These are phyloP conservation scores for Beroe forskalii DNA, from an alignment of 37 sponge, comb jelly and placozoan genomes.

Conservation along the genomic window DNA sequence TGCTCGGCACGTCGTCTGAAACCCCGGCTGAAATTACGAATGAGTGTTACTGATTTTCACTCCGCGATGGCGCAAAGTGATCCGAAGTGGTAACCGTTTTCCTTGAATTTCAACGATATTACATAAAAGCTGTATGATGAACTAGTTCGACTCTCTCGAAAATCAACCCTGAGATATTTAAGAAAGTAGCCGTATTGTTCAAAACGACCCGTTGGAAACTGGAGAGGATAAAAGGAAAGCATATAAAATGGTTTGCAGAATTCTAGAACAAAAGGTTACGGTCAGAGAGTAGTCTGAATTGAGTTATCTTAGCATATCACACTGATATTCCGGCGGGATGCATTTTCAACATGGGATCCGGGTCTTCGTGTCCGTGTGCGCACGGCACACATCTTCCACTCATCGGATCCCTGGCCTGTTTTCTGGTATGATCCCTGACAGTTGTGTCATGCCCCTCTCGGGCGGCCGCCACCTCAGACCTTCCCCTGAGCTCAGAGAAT, in stretches of 20 bases:
- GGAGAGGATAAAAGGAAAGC: too few species aligned
- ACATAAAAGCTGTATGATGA: too few species aligned
- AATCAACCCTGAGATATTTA: too few species aligned
- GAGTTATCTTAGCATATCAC: constrained; percentile 54
- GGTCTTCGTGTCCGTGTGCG: not conserved
- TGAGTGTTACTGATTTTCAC: too few species aligned
- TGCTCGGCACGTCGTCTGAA: constrained; percentile 5
- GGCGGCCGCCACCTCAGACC: constrained; percentile 22
- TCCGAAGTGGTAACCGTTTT: too few species aligned
- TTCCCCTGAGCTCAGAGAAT: constrained; percentile 37
- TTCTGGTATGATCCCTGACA: constrained; percentile 27
- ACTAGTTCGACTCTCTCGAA: too few species aligned
- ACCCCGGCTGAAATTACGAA: too few species aligned
- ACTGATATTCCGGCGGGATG: constrained; percentile 43
- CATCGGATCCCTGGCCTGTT: not conserved
- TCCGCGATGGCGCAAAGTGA: too few species aligned
- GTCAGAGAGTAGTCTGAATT: constrained; percentile 56
- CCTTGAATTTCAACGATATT: too few species aligned
- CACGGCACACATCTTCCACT: not conserved
- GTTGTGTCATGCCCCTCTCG: constrained; percentile 12
- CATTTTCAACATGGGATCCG: not conserved
- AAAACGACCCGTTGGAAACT: too few species aligned
- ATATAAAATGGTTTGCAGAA: too few species aligned
- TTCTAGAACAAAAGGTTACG: constrained; percentile 14
- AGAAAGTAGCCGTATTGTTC: too few species aligned